Conservation (phyloP, 2,113 vertebrate genomes). For the Prunella himalayana region DNA sequence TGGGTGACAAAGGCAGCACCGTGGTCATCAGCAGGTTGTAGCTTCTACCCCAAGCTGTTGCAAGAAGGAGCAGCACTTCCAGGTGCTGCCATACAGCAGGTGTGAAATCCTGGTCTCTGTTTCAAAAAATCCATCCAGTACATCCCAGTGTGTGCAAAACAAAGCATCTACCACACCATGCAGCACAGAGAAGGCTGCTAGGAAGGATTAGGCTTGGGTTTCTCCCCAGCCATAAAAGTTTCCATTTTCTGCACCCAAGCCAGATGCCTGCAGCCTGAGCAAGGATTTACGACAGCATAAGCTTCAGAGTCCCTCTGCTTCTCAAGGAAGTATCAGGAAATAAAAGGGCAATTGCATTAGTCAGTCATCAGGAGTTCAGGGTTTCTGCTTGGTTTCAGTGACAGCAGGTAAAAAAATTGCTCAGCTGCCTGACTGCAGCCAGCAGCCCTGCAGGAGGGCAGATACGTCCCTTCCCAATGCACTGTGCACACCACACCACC, state of each 20-base stretch:
- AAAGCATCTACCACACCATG: neutral
- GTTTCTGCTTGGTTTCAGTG: slow-evolving; percentile 41
- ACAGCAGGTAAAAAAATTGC: neutral
- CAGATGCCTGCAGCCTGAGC: neutral
- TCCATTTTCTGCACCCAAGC: neutral
- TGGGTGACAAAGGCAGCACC: neutral
- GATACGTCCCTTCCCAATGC: rapidly evolving
- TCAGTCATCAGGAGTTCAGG: slow-evolving; percentile 1
- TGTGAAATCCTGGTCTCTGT: neutral
- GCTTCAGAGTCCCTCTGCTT: neutral
- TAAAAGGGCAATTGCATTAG: slow-evolving; percentile 57
- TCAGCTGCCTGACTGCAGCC: neutral
- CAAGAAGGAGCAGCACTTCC: neutral
- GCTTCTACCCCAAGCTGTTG: neutral
- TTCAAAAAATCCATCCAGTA: neutral
- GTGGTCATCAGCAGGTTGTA: neutral
- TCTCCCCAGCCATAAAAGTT: neutral
- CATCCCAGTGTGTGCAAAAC: neutral
- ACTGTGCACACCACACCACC: neutral
- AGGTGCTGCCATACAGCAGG: neutral
- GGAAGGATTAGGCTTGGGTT: neutral
- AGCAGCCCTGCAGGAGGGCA: neutral
- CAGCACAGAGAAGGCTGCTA: neutral
- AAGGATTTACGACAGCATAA: neutral
- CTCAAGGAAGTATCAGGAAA: slow-evolving; percentile 38